These are phyloP conservation scores for Rhinichthys osculus DNA, from an alignment of 2,797 vertebrate genomes.

Conservation along the genomic window DNA sequence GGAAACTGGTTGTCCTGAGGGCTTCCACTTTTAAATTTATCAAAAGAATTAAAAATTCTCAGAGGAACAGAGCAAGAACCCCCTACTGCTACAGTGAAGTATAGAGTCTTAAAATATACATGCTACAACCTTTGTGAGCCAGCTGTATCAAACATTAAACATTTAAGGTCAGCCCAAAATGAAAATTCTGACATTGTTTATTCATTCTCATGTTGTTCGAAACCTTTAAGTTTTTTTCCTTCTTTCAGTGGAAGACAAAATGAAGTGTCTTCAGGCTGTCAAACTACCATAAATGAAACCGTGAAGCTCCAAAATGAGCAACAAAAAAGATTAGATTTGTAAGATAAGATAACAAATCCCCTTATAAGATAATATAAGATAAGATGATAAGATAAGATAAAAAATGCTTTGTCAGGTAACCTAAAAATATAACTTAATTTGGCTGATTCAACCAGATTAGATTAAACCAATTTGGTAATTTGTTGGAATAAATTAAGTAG, in stretches of 20 bases:
- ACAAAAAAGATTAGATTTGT: background rate
- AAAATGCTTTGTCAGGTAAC: background rate
- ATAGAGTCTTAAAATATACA: conserved; percentile 23
- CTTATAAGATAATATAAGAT: too few species aligned
- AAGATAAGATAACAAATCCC: too few species aligned
- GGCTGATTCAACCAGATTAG: background rate
- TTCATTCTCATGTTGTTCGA: background rate
- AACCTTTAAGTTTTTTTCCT: background rate
- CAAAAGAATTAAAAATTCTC: background rate
- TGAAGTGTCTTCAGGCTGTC: background rate
- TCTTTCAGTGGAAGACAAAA: conserved; percentile 6
- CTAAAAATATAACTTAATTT: background rate
- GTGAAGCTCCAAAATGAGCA: background rate
- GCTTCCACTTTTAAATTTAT: background rate
- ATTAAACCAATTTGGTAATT: background rate
- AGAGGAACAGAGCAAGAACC: background rate
- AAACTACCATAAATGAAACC: background rate
- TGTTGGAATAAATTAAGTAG: background rate
- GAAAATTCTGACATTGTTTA: conserved; percentile 2
- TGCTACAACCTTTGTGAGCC: background rate
- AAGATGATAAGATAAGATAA: too few species aligned
- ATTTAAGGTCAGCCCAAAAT: background rate
- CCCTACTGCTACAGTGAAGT: background rate
- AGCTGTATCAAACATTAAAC: conserved; percentile 18
- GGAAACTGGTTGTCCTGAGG: conserved; percentile 12